Evolutionary conservation across 1,140 invertebrate species (phyloP).

Genomic region (roundworm (Caenorhabditis elegans)): WBcel235 BX284604.4:10379001-10379500

Average conservation of each 20-base stretch:
- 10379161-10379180: too few relatives aligned
- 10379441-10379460: not conserved
- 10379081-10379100: too few relatives aligned
- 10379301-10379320: not conserved
- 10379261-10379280: not conserved
- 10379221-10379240: too few relatives aligned
- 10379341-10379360: not conserved
- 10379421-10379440: not conserved
- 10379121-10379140: too few relatives aligned
- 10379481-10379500: not conserved
- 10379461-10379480: constrained; percentile 1
- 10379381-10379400: not conserved
- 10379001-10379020: too few relatives aligned
- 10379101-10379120: too few relatives aligned
- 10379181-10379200: too few relatives aligned
- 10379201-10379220: too few relatives aligned
- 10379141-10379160: too few relatives aligned
- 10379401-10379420: not conserved
- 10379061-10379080: too few relatives aligned
- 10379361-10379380: not conserved
- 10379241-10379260: constrained; percentile 9
- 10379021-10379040: too few relatives aligned
- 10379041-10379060: too few relatives aligned
- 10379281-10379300: not conserved
- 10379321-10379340: not conserved